Conservation (phyloP, 2,797 vertebrate genomes). For the Gobio occitaniae region DNA sequence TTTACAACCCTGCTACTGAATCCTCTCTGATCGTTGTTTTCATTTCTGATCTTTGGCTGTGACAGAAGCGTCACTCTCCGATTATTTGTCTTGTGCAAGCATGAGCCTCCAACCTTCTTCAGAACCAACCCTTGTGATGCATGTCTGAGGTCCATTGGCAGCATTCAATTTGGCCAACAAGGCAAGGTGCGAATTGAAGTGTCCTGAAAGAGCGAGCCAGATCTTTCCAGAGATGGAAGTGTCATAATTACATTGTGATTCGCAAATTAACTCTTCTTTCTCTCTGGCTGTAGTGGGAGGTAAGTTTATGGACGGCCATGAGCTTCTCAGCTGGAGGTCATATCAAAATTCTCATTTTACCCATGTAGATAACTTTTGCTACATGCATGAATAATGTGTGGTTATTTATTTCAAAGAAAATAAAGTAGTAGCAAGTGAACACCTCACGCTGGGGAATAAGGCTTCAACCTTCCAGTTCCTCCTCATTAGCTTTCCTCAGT, state of each 20-base stretch:
- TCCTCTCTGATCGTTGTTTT: constrained; percentile 64
- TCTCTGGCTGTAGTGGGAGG: not conserved
- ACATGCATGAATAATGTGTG: constrained; percentile 15
- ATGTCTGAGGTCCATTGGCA: not conserved
- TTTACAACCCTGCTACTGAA: constrained; percentile 68
- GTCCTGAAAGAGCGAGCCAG: not conserved
- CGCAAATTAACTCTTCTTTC: not conserved
- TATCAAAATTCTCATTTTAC: not conserved
- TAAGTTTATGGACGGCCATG: not conserved
- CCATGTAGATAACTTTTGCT: not conserved
- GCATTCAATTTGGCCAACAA: constrained; percentile 21
- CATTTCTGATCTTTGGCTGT: constrained; percentile 54
- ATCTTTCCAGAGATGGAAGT: constrained; percentile 16
- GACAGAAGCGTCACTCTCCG: constrained; percentile 52
- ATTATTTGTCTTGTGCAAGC: constrained; percentile 66
- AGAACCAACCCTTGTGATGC: constrained; percentile 61
- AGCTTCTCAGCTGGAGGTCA: constrained; percentile 7
- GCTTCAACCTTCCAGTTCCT: constrained; percentile 7
- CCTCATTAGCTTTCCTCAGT: constrained; percentile 27
- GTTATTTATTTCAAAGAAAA: constrained; percentile 35
- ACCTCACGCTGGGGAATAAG: not conserved
- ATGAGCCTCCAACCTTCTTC: constrained; percentile 53
- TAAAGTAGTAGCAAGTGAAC: constrained; percentile 30
- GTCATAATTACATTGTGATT: constrained; percentile 44
- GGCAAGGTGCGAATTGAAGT: constrained; percentile 3